Evolutionary conservation across 2,797 vertebrate species (phyloP).

Genomic region (Gila robusta): DNA sequence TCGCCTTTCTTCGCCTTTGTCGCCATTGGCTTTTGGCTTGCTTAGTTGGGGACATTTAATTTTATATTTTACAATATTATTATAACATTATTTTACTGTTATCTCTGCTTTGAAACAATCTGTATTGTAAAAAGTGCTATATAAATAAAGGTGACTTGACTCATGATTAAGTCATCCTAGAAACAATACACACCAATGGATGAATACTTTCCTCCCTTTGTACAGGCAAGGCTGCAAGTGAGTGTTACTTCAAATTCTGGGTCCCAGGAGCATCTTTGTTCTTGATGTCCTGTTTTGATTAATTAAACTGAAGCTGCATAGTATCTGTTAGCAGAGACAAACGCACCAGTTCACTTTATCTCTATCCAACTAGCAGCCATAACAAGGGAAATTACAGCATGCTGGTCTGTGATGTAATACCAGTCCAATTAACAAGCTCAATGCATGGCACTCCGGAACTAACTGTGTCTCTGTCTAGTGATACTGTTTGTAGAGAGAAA

Average conservation of each 20-base stretch:
- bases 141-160: not conserved
- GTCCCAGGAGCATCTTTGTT: constrained; percentile 31
- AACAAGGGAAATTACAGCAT: constrained; percentile 22
- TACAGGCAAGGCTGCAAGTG: not conserved
- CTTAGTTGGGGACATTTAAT: no score
- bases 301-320: constrained; percentile 57
- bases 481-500: no score
- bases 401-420: constrained; percentile 19
- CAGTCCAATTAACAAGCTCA: constrained; percentile 12
- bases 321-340: not conserved
- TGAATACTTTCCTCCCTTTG: not conserved
- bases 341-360: constrained; percentile 21
- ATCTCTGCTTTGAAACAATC: no score
- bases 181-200: constrained; percentile 3
- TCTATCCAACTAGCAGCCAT: not conserved
- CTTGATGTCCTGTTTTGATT: constrained; percentile 60
- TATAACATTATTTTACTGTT: no score
- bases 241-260: not conserved
- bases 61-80: no score
- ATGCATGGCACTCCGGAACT: not conserved
- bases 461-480: not conserved
- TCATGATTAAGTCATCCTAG: constrained; percentile 72
- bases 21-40: no score
- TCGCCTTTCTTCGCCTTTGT: no score
- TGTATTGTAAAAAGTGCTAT: no score